Evolutionary conservation across 2,113 vertebrate species (phyloP).

Genomic region (Symphodus melops): DNA sequence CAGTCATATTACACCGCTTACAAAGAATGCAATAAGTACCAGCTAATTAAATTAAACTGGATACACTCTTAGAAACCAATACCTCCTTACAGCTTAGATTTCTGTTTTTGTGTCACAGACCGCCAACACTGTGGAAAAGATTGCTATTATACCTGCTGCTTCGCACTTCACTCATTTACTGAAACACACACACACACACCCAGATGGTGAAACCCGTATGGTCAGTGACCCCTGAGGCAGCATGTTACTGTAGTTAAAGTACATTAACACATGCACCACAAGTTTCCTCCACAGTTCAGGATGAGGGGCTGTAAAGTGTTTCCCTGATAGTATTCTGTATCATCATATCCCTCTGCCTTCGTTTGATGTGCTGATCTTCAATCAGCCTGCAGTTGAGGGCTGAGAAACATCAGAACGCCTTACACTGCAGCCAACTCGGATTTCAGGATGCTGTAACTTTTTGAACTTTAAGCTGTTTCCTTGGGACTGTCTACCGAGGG

Average conservation of each 20-base stretch:
- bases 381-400: slow-evolving; percentile 48
- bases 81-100: slow-evolving; percentile 63
- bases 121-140: slow-evolving; percentile 46
- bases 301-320: slow-evolving; percentile 57
- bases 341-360: slow-evolving; percentile 44
- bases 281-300: slow-evolving; percentile 24
- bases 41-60: slow-evolving; percentile 79
- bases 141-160: slow-evolving; percentile 46
- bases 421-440: slow-evolving; percentile 50
- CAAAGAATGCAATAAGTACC: slow-evolving; percentile 78
- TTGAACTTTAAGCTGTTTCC: slow-evolving; percentile 64
- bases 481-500: slow-evolving; percentile 52
- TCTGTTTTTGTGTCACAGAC: slow-evolving; percentile 59
- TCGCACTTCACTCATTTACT: slow-evolving; percentile 2
- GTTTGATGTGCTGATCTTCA: slow-evolving; percentile 75
- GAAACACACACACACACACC: slow-evolving; percentile 33
- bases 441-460: slow-evolving; percentile 73
- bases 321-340: slow-evolving; percentile 60
- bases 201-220: slow-evolving; percentile 35
- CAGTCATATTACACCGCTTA: slow-evolving; percentile 72
- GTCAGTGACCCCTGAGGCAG: slow-evolving; percentile 48
- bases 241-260: slow-evolving; percentile 69
- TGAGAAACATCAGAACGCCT: slow-evolving; percentile 60
- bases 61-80: slow-evolving; percentile 62
- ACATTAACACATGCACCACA: slow-evolving; percentile 73